Conservation (phyloP, 2,888 invertebrate species). For the Epinotia demarniana region DNA sequence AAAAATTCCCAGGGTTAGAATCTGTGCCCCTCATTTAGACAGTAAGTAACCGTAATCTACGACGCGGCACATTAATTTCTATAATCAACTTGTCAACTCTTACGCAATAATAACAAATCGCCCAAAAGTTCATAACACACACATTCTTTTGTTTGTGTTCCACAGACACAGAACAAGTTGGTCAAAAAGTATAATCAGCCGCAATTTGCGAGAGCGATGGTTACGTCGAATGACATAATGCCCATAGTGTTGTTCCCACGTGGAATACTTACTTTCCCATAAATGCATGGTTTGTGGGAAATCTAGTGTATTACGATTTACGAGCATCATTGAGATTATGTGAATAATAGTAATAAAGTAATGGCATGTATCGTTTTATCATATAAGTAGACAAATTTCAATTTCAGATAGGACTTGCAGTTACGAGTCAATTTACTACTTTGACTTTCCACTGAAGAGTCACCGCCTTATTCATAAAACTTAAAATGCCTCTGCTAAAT, state of each 20-base stretch:
- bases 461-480: no score
- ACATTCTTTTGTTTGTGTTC: slow-evolving; percentile 22
- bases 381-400: background rate
- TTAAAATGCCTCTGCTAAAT: no score
- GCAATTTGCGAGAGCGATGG: slow-evolving; percentile 36
- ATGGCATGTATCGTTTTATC: background rate
- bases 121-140: slow-evolving; percentile 21
- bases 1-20: slow-evolving; percentile 4
- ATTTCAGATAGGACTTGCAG: no score
- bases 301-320: slow-evolving; percentile 26
- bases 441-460: background rate
- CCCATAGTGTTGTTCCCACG: slow-evolving; percentile 35
- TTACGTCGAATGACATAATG: slow-evolving; percentile 44
- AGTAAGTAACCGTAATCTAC: slow-evolving; percentile 19
- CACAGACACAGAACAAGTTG: slow-evolving; percentile 12
- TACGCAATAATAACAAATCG: slow-evolving; percentile 22
- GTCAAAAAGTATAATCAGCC: slow-evolving; percentile 40
- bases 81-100: slow-evolving; percentile 37
- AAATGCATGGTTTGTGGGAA: slow-evolving; percentile 31
- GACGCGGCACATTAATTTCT: slow-evolving; percentile 23
- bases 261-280: slow-evolving; percentile 33
- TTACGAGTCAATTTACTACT: background rate
- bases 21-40: slow-evolving; percentile 17
- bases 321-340: slow-evolving; percentile 25
- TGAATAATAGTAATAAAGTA: slow-evolving; percentile 22